These are phyloP conservation scores for Papilio gigon DNA, from an alignment of 2,888 invertebrate species.

Conservation along the genomic window DNA sequence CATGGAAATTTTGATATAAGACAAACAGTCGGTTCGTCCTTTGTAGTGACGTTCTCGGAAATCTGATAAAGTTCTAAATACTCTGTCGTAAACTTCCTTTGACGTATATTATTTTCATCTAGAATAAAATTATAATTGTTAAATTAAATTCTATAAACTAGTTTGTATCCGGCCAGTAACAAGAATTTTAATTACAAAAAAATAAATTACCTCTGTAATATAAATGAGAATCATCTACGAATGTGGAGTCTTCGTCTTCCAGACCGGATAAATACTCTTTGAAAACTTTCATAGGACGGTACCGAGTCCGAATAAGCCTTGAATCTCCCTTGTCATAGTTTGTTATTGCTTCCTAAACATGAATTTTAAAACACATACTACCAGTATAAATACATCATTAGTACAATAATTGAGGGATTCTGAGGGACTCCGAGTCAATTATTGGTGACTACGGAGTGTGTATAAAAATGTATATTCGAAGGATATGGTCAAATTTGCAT, in stretches of 20 bases:
- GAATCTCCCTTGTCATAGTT: slow-evolving; percentile 72
- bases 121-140: slow-evolving; percentile 38
- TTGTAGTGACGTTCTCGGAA: slow-evolving; percentile 70
- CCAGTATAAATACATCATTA: too few relatives aligned
- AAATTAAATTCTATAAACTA: neutral
- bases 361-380: neutral
- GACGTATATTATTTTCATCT: slow-evolving; percentile 70
- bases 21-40: slow-evolving; percentile 69
- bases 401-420: too few relatives aligned
- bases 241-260: slow-evolving; percentile 71
- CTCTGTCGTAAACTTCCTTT: slow-evolving; percentile 69
- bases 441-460: too few relatives aligned
- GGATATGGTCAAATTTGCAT: too few relatives aligned
- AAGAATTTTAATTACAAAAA: neutral
- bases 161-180: too few relatives aligned
- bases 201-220: slow-evolving; percentile 67
- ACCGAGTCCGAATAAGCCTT: slow-evolving; percentile 72
- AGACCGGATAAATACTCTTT: slow-evolving; percentile 71
- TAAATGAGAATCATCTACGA: slow-evolving; percentile 75
- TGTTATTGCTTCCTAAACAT: slow-evolving; percentile 66
- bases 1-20: slow-evolving; percentile 74
- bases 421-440: too few relatives aligned
- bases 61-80: slow-evolving; percentile 70
- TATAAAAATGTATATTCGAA: too few relatives aligned
- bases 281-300: slow-evolving; percentile 76